A percentile compares a stretch with the other conserved stretches of the same genome.
Evolutionary conservation across 2,888 invertebrate species (phyloP).

Genomic region (Lissonota sp.): DNA sequence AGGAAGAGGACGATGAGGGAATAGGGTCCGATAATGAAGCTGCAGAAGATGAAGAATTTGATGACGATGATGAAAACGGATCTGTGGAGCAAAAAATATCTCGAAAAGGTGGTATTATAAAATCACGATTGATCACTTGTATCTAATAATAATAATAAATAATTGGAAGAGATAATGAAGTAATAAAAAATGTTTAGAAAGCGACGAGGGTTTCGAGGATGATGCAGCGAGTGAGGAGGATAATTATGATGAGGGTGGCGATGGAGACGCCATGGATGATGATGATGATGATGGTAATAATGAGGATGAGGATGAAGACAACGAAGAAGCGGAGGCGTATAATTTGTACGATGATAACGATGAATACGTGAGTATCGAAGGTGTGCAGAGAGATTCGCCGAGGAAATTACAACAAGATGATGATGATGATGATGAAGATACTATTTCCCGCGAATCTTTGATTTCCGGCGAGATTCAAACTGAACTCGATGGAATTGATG

Average conservation of each 20-base stretch:
- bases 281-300: constrained; percentile 78
- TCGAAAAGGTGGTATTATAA: constrained; percentile 42
- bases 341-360: constrained; percentile 64
- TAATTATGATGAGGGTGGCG: constrained; percentile 75
- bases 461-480: constrained; percentile 69
- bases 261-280: constrained; percentile 70
- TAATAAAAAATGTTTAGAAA: neutral
- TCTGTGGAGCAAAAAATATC: constrained; percentile 64
- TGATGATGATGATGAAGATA: constrained; percentile 73
- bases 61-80: constrained; percentile 70
- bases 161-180: neutral
- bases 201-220: constrained; percentile 78
- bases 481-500: constrained; percentile 74
- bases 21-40: constrained; percentile 58
- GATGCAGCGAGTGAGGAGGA: constrained; percentile 77
- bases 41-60: constrained; percentile 62
- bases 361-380: constrained; percentile 68
- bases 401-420: constrained; percentile 62
- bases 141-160: neutral
- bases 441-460: constrained; percentile 69
- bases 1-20: constrained; percentile 65
- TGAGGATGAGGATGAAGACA: constrained; percentile 61
- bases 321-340: constrained; percentile 68
- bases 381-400: constrained; percentile 59
- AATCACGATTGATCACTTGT: neutral